Base-by-base conservation (phyloP, 1,140 invertebrate genomes). In the Cecropterus lyciades region DNA sequence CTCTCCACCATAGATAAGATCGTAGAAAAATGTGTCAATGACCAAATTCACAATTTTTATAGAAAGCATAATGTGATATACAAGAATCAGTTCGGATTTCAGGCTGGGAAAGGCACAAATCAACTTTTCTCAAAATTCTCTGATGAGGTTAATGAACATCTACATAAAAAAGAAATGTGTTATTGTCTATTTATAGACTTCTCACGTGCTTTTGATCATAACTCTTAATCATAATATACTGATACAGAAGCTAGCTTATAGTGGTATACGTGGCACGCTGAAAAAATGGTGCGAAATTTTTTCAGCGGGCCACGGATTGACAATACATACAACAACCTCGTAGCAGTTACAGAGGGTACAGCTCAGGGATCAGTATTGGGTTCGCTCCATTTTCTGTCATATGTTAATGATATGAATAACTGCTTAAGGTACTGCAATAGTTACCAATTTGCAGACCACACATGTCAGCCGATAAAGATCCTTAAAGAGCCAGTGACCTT, bases 11-110 rank as follows among this genome's bases (percentile, higher is more conserved):
- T 75, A 20, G 70, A 82, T 63, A 77, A 81, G 67, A 75, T 78
- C 15, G 73, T 73, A 7, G 78, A 78, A 67, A 77, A 72, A 60
- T 72, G 24, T 62, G 13, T 80, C 9, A 46, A 70, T 49, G 27
- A 73, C n/a, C 72, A 77, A 67, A 77, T 80, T 14, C 65, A 77
- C n/a, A n/a, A n/a, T n/a, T n/a, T n/a, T n/a, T n/a, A n/a, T 70
- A 67, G 59, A 10, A 64, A 74, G 24, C 10, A 78, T 30, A 16
- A 70, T 11, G 48, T 81, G 10, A 69, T 75, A 27, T 40, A 46
- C 20, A 2, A 43, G 2, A 65, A 72, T 30, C 70, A 78, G 24
- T 72, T 70, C 55, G 64, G 69, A 3, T 76, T 75, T 63, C 69
- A 74, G 60, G 7, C 46, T 17, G 60, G 66, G 0, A 76, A 69